Evolutionary conservation across 2,888 invertebrate species (phyloP).

Genomic region (Taphrorychus bicolor): DNA sequence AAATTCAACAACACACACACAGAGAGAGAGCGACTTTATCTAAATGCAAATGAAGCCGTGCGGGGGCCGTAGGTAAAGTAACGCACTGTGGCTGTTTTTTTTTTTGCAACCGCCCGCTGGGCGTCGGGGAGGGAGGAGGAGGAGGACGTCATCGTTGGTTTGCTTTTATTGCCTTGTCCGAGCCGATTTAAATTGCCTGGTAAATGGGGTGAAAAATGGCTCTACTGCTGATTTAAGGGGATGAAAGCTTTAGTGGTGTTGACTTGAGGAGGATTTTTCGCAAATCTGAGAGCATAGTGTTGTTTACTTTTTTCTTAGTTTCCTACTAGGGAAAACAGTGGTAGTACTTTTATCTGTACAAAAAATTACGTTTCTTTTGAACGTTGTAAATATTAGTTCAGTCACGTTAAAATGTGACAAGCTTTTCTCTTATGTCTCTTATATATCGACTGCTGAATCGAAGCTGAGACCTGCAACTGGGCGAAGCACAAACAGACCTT

Average conservation of each 20-base stretch:
- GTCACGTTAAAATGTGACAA: no score
- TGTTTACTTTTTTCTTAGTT: no score
- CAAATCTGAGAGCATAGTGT: no score
- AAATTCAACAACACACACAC: slow-evolving; percentile 27
- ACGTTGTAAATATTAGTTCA: no score
- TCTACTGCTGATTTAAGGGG: background rate
- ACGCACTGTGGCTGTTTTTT: slow-evolving; percentile 24
- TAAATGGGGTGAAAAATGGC: slow-evolving; percentile 34
- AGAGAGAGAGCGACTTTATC: slow-evolving; percentile 37
- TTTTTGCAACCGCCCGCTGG: slow-evolving; percentile 7
- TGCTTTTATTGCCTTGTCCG: slow-evolving; percentile 21
- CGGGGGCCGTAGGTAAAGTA: slow-evolving; percentile 31
- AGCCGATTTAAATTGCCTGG: slow-evolving; percentile 30
- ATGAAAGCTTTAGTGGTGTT: background rate
- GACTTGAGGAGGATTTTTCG: background rate
- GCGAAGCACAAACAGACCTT: no score
- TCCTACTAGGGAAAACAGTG: no score
- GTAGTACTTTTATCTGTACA: no score
- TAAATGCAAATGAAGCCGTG: slow-evolving; percentile 39
- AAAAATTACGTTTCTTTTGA: no score
- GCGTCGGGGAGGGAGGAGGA: background rate
- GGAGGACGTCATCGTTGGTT: background rate
- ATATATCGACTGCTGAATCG: no score
- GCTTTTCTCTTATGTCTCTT: no score
- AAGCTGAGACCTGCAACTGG: no score